These are phyloP conservation scores for Agelastica alni DNA, from an alignment of 2,888 invertebrate genomes.

Conservation along the genomic window DNA sequence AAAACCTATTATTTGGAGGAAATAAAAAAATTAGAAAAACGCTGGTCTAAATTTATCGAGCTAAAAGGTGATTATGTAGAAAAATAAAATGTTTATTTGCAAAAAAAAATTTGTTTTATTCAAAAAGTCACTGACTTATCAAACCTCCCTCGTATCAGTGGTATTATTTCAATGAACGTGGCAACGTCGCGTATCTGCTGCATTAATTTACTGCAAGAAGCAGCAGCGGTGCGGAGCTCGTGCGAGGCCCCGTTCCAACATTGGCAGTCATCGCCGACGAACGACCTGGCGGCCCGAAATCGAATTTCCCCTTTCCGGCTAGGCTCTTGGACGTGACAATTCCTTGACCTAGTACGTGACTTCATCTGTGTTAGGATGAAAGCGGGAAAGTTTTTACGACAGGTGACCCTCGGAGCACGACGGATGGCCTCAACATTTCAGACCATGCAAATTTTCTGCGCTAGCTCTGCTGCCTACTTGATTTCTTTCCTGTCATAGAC, in stretches of 20 bases:
- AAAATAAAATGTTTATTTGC: no score
- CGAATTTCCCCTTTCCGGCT: slow-evolving; percentile 35
- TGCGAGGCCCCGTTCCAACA: background rate
- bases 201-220: background rate
- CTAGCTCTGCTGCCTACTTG: background rate
- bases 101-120: no score
- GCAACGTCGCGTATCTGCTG: background rate
- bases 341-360: slow-evolving; percentile 44
- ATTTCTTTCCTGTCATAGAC: background rate
- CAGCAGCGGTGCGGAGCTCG: background rate
- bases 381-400: slow-evolving; percentile 35
- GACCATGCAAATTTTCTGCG: slow-evolving; percentile 22
- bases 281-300: slow-evolving; percentile 2
- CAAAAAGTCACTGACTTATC: no score
- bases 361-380: slow-evolving; percentile 33
- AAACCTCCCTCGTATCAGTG: background rate
- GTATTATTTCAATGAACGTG: background rate
- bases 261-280: background rate
- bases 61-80: no score
- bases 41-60: no score
- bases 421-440: slow-evolving; percentile 20
- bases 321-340: slow-evolving; percentile 33
- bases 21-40: no score
- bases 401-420: slow-evolving; percentile 30
- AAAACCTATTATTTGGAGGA: no score